Evolutionary conservation across 2,888 invertebrate species (phyloP).

Genomic region (Aricia artaxerxes): DNA sequence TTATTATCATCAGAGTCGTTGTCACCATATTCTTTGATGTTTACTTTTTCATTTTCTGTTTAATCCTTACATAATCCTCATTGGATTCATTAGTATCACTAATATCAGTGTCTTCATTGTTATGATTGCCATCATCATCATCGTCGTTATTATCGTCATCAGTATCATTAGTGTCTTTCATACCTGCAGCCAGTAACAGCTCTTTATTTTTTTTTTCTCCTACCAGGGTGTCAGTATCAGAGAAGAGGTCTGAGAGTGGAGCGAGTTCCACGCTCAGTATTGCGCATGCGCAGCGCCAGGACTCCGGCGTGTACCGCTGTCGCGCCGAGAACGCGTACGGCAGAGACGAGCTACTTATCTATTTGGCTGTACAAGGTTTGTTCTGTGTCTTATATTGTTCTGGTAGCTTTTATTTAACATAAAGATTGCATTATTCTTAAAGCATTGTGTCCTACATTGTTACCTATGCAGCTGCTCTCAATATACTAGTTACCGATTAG

Average conservation of each 20-base stretch:
- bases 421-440: too few species aligned
- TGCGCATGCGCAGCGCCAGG: slow-evolving; percentile 85
- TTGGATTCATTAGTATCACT: background rate
- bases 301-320: slow-evolving; percentile 88
- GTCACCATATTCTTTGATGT: background rate
- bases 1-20: background rate
- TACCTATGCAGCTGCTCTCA: too few species aligned
- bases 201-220: background rate
- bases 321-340: slow-evolving; percentile 88
- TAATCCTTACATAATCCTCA: background rate
- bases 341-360: slow-evolving; percentile 85
- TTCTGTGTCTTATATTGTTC: background rate
- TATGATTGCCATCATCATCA: background rate
- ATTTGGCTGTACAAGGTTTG: slow-evolving; percentile 87
- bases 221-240: slow-evolving; percentile 82
- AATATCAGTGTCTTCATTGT: background rate
- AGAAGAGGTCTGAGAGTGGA: slow-evolving; percentile 86
- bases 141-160: background rate
- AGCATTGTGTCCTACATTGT: too few species aligned
- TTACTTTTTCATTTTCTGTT: background rate
- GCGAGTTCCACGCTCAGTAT: slow-evolving; percentile 85
- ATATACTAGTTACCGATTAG: too few species aligned
- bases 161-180: background rate
- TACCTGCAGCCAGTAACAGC: background rate
- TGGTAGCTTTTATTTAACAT: background rate